Evolutionary conservation across 2,888 invertebrate species (phyloP).

Genomic region (Chymomyza fuscimana): DNA sequence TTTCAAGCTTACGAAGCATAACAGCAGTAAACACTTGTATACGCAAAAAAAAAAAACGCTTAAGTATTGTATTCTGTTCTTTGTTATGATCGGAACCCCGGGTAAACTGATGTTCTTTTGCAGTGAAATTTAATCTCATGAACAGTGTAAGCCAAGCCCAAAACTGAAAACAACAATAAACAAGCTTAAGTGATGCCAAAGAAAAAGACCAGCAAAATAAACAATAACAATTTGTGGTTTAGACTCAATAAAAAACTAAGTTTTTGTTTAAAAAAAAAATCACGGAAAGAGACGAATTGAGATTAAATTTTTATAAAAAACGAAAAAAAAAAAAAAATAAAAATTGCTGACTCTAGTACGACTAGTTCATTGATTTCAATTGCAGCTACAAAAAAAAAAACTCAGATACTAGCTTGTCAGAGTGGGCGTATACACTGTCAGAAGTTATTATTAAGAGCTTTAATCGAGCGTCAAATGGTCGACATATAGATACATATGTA

Average conservation of each 20-base stretch:
- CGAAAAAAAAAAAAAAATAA: too few species aligned
- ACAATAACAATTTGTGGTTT: neutral
- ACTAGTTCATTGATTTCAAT: neutral
- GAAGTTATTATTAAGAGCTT: conserved; percentile 39
- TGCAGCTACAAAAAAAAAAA: neutral
- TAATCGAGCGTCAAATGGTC: conserved; percentile 36
- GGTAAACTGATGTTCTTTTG: neutral
- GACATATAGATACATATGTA: neutral
- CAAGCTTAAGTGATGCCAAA: neutral
- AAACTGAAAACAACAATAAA: neutral
- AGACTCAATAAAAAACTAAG: neutral
- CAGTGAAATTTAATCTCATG: neutral
- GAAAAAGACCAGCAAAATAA: neutral
- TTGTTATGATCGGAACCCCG: neutral
- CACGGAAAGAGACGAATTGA: neutral
- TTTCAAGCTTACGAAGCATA: neutral
- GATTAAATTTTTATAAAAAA: neutral
- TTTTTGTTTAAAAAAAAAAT: neutral
- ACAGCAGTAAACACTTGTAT: neutral
- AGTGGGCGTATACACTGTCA: conserved; percentile 33
- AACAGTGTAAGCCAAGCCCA: neutral
- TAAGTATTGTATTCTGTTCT: neutral
- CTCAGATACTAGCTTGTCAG: neutral
- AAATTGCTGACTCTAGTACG: neutral
- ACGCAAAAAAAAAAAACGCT: neutral